Conservation (phyloP, 2,888 invertebrate species). For the Drosophila ustulata region DNA sequence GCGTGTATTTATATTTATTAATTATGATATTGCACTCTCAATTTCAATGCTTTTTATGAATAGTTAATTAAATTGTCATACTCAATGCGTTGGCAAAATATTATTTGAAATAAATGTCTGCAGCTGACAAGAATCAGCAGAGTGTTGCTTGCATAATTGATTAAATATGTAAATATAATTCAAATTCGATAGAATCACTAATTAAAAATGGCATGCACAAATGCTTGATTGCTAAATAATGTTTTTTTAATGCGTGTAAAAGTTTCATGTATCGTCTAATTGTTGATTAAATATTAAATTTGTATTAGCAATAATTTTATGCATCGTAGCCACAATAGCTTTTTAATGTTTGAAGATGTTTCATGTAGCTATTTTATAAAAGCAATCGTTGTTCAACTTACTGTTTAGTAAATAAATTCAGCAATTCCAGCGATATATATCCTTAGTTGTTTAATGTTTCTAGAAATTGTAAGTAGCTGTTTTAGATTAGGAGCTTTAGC, state of each 20-base stretch:
- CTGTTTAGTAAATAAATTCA: too few species aligned
- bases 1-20: not conserved
- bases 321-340: too few species aligned
- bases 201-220: not conserved
- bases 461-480: too few species aligned
- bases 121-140: not conserved
- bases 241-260: not conserved
- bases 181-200: not conserved
- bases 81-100: not conserved
- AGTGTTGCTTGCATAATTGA: slow-evolving; percentile 14
- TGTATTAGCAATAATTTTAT: too few species aligned
- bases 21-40: not conserved
- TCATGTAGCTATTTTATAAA: too few species aligned
- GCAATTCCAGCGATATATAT: too few species aligned
- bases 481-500: too few species aligned
- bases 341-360: too few species aligned
- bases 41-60: not conserved
- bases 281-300: not conserved
- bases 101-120: slow-evolving; percentile 2
- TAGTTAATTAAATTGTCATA: slow-evolving; percentile 11
- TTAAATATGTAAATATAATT: slow-evolving; percentile 11
- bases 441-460: too few species aligned
- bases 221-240: not conserved
- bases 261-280: not conserved
- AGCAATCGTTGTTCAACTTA: too few species aligned